Evolutionary conservation across 2,797 vertebrate species (phyloP).

Genomic region (Sarcoramphus papa): DNA sequence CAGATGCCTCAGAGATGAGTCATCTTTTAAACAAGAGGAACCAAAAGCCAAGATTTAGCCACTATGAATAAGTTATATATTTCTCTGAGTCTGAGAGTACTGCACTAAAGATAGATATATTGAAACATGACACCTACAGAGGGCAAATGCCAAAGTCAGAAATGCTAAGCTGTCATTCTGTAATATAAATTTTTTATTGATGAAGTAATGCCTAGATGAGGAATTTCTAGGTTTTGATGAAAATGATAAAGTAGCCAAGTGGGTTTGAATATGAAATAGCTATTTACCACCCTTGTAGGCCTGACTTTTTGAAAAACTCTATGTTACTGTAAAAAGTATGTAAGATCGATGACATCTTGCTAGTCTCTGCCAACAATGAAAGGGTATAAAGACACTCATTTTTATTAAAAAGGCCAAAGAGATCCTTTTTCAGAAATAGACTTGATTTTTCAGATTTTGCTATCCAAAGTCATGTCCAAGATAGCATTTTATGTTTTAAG

Average conservation of each 20-base stretch:
- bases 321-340: not conserved
- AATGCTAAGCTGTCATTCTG: not conserved
- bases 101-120: not conserved
- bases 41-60: not conserved
- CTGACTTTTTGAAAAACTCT: not conserved
- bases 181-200: not conserved
- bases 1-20: not conserved
- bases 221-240: not conserved
- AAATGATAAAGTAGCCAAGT: not conserved
- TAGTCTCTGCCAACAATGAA: not conserved
- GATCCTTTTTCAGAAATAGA: not conserved
- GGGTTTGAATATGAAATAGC: not conserved
- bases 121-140: not conserved
- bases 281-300: not conserved
- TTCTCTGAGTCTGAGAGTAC: not conserved
- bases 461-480: not conserved
- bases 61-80: not conserved
- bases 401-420: not conserved
- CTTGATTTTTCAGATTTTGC: not conserved
- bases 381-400: not conserved
- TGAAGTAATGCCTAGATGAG: not conserved
- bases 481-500: not conserved
- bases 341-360: not conserved
- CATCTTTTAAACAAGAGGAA: not conserved
- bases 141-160: not conserved